A percentile compares a stretch with the other conserved stretches of the same genome.
Conservation (phyloP, 2,888 invertebrate genomes). For the Didymodactylos carnosus region DNA sequence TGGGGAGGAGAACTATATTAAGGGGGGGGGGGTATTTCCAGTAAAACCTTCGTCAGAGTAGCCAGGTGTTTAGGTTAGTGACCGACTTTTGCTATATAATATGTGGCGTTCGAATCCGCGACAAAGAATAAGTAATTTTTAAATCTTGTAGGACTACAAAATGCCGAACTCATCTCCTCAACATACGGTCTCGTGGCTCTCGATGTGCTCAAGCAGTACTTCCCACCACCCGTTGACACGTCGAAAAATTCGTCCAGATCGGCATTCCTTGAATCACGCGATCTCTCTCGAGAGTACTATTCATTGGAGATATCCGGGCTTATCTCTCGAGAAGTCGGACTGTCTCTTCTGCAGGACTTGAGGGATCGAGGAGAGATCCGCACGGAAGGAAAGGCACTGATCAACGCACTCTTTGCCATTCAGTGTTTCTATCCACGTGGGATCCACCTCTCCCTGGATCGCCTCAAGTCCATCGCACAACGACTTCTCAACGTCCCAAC, state of each 20-base stretch:
- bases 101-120: no score
- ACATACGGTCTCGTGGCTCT: not conserved
- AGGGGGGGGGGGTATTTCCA: no score
- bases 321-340: not conserved
- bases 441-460: not conserved
- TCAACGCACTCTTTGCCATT: not conserved
- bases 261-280: not conserved
- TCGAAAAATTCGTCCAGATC: not conserved
- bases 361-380: not conserved
- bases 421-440: not conserved
- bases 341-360: not conserved
- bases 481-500: not conserved
- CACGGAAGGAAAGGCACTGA: not conserved
- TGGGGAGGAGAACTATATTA: no score
- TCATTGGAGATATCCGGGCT: not conserved
- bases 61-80: no score
- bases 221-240: not conserved
- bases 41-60: no score
- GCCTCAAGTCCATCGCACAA: not conserved
- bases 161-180: not conserved
- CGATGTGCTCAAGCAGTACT: not conserved
- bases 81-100: no score
- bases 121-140: no score
- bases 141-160: not conserved
- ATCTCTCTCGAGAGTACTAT: not conserved